Evolutionary conservation across 2,113 vertebrate species (phyloP).

Genomic region (Psilopsiagon aymara): DNA sequence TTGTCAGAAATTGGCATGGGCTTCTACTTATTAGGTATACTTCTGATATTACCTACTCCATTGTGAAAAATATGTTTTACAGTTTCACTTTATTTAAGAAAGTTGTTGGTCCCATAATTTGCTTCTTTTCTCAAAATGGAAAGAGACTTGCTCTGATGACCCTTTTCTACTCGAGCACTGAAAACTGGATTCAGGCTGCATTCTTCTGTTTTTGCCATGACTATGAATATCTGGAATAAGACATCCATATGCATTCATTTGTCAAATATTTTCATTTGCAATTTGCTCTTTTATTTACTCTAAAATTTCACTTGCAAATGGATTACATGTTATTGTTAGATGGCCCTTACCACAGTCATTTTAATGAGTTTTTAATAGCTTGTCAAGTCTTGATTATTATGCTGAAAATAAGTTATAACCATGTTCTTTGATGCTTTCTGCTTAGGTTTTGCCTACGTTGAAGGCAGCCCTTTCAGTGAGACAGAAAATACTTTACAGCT

Average conservation of each 20-base stretch:
- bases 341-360: neutral
- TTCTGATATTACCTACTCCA: neutral
- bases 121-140: neutral
- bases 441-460: neutral
- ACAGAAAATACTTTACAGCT: neutral
- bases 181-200: neutral
- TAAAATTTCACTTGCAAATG: neutral
- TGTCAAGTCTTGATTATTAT: neutral
- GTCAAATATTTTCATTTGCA: neutral
- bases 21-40: neutral
- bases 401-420: neutral
- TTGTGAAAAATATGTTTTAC: neutral
- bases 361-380: constrained; percentile 6
- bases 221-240: constrained; percentile 2
- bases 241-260: neutral
- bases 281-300: neutral
- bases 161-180: neutral
- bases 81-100: neutral
- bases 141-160: neutral
- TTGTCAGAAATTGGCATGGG: neutral
- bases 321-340: neutral
- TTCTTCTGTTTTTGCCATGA: neutral
- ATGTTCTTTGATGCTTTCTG: neutral
- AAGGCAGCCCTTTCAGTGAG: neutral
- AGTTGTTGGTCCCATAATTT: neutral